phyloP scores from a whole-genome alignment of 1,140 invertebrate species.

The Holcopasites calliopsidis region DNA sequence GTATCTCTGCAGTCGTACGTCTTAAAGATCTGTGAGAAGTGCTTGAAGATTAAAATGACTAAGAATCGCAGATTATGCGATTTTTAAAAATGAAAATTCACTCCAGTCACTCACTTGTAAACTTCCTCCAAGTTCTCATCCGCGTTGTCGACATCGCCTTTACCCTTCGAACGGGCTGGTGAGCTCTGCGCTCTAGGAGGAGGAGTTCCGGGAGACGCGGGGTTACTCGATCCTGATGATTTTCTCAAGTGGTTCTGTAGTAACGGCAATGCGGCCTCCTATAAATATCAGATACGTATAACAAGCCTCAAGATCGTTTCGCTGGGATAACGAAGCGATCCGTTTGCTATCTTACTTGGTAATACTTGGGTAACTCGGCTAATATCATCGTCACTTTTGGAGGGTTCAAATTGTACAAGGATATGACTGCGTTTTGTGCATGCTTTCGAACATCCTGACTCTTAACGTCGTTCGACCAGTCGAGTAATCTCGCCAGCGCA shows the following conservation, averaged over 20 bases:
- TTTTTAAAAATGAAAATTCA: not conserved
- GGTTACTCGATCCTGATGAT: constrained; percentile 81
- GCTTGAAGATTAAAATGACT: constrained; percentile 44
- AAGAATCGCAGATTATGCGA: constrained; percentile 8
- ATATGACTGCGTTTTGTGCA: constrained; percentile 89
- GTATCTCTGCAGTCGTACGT: constrained; percentile 95
- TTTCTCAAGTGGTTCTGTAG: constrained; percentile 90
- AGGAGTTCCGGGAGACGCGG: constrained; percentile 79
- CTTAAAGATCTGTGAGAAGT: constrained; percentile 84
- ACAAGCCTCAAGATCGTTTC: not conserved
- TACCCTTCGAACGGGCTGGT: constrained; percentile 70
- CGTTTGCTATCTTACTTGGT: constrained; percentile 78
- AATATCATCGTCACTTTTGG: constrained; percentile 92
- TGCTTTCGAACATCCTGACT: constrained; percentile 89
- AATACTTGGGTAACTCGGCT: constrained; percentile 89
- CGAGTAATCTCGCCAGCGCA: constrained; percentile 85
- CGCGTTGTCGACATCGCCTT: constrained; percentile 72
- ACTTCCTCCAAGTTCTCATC: constrained; percentile 92
- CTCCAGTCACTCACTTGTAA: constrained; percentile 81
- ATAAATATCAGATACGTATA: constrained; percentile 31
- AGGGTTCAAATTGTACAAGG: constrained; percentile 94
- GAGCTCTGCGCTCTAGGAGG: constrained; percentile 74
- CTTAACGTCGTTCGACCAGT: constrained; percentile 85
- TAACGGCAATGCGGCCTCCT: constrained; percentile 90
- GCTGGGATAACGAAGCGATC: no score